phyloP scores from a whole-genome alignment of 2,888 invertebrate genomes.

The Auanema freiburgensis region DNA sequence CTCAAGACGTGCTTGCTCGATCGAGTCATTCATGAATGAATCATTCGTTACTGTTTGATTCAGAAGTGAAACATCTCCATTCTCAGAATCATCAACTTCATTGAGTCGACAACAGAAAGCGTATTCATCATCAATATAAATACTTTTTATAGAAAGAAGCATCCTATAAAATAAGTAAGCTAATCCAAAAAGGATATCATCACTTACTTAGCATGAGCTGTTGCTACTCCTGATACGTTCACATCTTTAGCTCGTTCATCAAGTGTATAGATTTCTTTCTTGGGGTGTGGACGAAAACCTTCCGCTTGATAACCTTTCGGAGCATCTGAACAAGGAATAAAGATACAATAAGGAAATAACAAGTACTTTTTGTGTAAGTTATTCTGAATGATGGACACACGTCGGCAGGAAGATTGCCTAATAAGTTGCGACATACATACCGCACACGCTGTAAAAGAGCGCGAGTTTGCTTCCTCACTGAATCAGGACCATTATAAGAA shows the following conservation, averaged over 20 bases:
- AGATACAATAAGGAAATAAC: no score
- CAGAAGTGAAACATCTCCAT: no score
- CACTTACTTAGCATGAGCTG: conserved; percentile 5
- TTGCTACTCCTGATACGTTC: neutral
- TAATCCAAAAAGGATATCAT: neutral
- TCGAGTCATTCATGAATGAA: no score
- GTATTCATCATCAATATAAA: conserved; percentile 7
- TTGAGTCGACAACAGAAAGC: neutral
- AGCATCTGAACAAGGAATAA: neutral
- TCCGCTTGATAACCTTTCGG: conserved; percentile 7
- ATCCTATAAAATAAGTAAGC: neutral
- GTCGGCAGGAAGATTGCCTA: neutral
- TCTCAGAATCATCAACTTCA: neutral
- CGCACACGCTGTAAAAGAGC: neutral
- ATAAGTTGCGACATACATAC: neutral
- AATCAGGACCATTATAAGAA: neutral
- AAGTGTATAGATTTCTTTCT: neutral
- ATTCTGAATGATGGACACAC: neutral
- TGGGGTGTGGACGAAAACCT: neutral
- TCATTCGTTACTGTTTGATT: no score
- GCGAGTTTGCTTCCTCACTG: neutral
- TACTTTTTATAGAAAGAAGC: neutral
- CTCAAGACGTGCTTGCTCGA: no score
- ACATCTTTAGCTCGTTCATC: neutral
- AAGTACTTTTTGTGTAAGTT: conserved; percentile 7